Conservation (phyloP, 2,113 vertebrate genomes). For the Polypterus bichir region DNA sequence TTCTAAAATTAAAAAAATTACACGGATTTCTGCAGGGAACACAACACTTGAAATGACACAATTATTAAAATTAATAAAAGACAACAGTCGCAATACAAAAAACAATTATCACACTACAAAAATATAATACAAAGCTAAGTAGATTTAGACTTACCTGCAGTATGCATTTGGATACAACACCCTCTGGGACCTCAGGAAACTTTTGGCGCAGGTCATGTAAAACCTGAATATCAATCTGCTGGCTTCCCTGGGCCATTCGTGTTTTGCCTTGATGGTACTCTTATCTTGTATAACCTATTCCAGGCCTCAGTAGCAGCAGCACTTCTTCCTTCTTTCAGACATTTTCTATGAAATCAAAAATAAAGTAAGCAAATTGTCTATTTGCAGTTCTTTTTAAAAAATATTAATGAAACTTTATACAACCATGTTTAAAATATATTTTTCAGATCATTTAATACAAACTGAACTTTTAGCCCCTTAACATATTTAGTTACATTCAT, state of each 20-base stretch:
- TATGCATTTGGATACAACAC: slow-evolving; percentile 96
- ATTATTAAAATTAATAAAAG: too few relatives aligned
- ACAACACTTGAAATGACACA: too few relatives aligned
- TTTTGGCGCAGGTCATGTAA: slow-evolving; percentile 97
- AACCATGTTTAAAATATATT: neutral
- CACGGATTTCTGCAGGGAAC: too few relatives aligned
- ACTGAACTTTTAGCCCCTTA: too few relatives aligned
- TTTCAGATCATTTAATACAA: too few relatives aligned
- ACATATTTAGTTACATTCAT: too few relatives aligned
- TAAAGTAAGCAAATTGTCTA: slow-evolving; percentile 17
- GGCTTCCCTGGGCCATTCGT: slow-evolving; percentile 99
- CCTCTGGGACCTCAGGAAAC: slow-evolving; percentile 96
- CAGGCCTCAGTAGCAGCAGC: slow-evolving; percentile 59
- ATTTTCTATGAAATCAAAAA: slow-evolving; percentile 57
- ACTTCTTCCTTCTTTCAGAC: slow-evolving; percentile 70
- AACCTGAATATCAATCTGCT: slow-evolving; percentile 98
- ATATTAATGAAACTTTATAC: neutral
- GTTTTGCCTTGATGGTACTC: slow-evolving; percentile 73
- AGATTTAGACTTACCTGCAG: slow-evolving; percentile 63
- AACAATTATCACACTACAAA: too few relatives aligned
- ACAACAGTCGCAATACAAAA: too few relatives aligned
- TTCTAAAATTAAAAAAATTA: too few relatives aligned
- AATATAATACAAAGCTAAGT: too few relatives aligned
- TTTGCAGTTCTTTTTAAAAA: neutral
- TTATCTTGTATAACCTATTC: slow-evolving; percentile 56